phyloP scores from a whole-genome alignment of 37 sponge, comb jelly and placozoan genomes.

The Oopsacas minuta region DNA sequence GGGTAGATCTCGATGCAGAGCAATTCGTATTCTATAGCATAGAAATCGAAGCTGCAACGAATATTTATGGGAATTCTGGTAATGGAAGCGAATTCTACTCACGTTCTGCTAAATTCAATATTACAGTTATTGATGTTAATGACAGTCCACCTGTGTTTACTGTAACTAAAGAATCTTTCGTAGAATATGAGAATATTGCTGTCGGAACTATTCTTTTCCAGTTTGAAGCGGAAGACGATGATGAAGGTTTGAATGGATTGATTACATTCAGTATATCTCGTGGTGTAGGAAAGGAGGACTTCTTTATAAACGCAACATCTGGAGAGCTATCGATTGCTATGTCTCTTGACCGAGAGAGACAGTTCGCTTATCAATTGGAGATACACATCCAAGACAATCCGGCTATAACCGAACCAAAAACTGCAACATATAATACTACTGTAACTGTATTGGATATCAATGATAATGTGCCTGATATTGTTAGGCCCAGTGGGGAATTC shows the following conservation, averaged over 20 bases:
- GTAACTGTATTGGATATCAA: not conserved
- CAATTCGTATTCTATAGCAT: not conserved
- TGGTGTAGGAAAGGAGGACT: not conserved
- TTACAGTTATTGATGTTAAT: constrained; percentile 27
- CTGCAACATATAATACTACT: not conserved
- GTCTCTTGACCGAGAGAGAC: constrained; percentile 36
- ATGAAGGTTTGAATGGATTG: constrained; percentile 30
- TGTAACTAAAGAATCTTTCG: not conserved
- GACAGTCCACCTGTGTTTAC: constrained; percentile 50
- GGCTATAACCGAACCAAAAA: not conserved
- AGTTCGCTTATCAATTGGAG: not conserved
- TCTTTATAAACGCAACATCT: constrained; percentile 25
- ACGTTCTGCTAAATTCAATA: not conserved
- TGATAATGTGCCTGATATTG: not conserved
- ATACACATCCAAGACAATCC: not conserved
- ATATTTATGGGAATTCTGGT: not conserved
- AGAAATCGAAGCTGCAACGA: not conserved
- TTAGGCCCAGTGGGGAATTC: not conserved
- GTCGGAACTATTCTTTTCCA: constrained; percentile 12
- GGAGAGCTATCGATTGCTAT: constrained; percentile 28
- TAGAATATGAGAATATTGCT: constrained; percentile 22
- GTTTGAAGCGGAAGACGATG: constrained; percentile 37
- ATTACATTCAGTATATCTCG: constrained; percentile 30
- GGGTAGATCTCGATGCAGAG: not conserved
- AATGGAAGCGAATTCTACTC: not conserved